Conservation (phyloP, 2,888 invertebrate species). For the Hipparchia semele region DNA sequence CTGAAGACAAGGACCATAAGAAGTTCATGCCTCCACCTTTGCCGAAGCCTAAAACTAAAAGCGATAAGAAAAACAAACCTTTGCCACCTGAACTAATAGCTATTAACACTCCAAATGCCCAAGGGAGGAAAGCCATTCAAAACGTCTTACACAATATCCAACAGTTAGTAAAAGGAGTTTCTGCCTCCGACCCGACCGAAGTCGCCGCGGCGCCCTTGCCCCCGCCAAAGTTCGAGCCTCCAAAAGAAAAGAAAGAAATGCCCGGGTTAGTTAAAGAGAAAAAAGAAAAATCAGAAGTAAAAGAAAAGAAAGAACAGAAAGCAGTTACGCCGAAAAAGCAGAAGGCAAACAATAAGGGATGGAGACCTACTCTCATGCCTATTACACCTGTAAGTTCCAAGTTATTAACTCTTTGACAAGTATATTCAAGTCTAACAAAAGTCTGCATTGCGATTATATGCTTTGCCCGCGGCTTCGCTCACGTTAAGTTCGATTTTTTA, state of each 20-base stretch:
- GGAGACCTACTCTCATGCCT: conserved; percentile 88
- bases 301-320: conserved; percentile 56
- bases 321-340: conserved; percentile 67
- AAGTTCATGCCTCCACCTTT: conserved; percentile 67
- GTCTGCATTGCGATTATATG: no score
- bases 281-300: conserved; percentile 56
- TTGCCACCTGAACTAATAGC: conserved; percentile 84
- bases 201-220: conserved; percentile 68
- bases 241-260: conserved; percentile 54
- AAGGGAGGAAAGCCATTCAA: conserved; percentile 74
- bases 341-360: conserved; percentile 84
- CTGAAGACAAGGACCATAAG: conserved; percentile 61
- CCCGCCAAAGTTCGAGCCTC: conserved; percentile 54
- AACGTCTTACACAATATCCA: conserved; percentile 77
- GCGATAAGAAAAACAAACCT: conserved; percentile 59
- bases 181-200: conserved; percentile 73
- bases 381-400: conserved; percentile 75
- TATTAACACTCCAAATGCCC: conserved; percentile 77
- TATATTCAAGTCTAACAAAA: background rate
- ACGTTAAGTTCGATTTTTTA: no score
- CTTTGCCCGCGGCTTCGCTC: no score
- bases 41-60: conserved; percentile 58
- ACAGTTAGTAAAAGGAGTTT: conserved; percentile 75
- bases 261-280: conserved; percentile 63
- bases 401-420: background rate